A percentile compares a stretch with the other conserved stretches of the same genome.
Conservation (phyloP, 2,113 vertebrate genomes). For the Pristiophorus japonicus region DNA sequence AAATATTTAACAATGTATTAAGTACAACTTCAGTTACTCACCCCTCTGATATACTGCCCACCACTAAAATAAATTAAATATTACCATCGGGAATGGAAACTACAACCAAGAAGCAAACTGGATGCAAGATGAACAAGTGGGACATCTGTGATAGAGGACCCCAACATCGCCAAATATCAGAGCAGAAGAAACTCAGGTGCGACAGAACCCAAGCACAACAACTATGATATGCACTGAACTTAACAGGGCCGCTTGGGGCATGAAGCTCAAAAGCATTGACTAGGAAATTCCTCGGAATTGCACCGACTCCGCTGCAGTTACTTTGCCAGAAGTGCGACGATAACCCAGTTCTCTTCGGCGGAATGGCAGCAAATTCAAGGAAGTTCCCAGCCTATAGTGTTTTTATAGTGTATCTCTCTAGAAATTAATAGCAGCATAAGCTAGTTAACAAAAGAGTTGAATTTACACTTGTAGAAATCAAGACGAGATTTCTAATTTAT, state of each 20-base stretch:
- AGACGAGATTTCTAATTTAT: neutral
- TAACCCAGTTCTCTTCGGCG: neutral
- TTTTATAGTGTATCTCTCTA: neutral
- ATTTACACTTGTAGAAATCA: neutral
- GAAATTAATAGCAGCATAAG: neutral
- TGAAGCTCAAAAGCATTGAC: neutral
- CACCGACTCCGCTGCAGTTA: neutral
- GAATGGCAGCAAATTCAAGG: neutral
- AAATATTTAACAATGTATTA: neutral
- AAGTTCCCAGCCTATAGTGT: neutral
- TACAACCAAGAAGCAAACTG: neutral
- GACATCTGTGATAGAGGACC: neutral
- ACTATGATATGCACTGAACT: neutral
- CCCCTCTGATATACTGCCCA: neutral
- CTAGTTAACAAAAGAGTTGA: neutral
- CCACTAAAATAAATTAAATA: neutral
- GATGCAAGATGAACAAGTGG: neutral
- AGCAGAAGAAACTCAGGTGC: neutral
- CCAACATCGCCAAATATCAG: neutral
- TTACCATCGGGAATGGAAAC: neutral
- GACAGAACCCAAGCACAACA: neutral
- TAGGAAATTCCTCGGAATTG: neutral
- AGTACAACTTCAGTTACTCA: neutral
- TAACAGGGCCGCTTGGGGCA: too few species aligned
- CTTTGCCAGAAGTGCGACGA: neutral